A percentile compares a stretch with the other conserved stretches of the same genome.
These are phyloP conservation scores for Strigamia crassipes DNA, from an alignment of 2,888 invertebrate species.

Conservation along the genomic window DNA sequence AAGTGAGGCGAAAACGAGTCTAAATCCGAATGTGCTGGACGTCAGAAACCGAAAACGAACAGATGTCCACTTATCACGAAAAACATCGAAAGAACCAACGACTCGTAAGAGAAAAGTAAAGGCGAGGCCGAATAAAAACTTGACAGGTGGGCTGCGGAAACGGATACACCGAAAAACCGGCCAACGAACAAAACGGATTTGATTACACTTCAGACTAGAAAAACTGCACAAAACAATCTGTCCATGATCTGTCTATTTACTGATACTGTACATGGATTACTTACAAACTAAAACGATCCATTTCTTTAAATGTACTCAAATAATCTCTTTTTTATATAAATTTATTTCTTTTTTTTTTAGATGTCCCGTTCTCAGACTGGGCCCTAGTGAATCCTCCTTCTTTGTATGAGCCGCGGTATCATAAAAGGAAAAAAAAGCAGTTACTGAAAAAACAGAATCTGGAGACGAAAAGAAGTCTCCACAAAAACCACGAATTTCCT, in stretches of 20 bases:
- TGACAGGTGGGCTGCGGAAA: constrained; percentile 16
- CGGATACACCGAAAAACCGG: constrained; percentile 12
- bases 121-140: constrained; percentile 8
- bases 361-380: not conserved
- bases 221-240: constrained; percentile 3
- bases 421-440: constrained; percentile 21
- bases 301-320: not conserved
- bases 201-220: constrained; percentile 6
- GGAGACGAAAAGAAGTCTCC: constrained; percentile 5
- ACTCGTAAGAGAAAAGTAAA: constrained; percentile 10
- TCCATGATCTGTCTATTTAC: not conserved
- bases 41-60: not conserved
- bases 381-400: not conserved
- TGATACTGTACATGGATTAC: not conserved
- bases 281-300: not conserved
- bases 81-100: constrained; percentile 8
- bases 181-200: constrained; percentile 6
- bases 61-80: constrained; percentile 11
- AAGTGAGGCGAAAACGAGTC: not conserved
- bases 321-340: not conserved
- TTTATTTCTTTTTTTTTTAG: not conserved
- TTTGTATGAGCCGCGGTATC: not conserved
- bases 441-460: not conserved
- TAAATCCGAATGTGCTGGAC: not conserved
- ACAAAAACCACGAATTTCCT: constrained; percentile 16